These are phyloP conservation scores for Bombus cullumanus DNA, from an alignment of 1,140 invertebrate genomes.

Conservation along the genomic window DNA sequence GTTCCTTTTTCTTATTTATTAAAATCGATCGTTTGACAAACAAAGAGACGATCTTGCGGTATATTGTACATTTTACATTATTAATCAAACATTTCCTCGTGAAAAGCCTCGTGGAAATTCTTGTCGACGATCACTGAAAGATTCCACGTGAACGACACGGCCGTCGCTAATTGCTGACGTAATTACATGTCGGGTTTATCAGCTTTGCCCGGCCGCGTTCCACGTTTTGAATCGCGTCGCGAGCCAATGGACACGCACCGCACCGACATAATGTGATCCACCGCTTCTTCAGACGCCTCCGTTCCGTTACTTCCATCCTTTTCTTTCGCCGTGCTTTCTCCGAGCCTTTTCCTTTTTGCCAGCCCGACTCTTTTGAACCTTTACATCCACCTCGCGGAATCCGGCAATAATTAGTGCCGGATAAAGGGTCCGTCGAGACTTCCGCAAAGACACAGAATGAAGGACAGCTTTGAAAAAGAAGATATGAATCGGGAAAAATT, in stretches of 20 bases:
- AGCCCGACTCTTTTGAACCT: conserved; percentile 31
- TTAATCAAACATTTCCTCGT: no score
- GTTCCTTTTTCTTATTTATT: neutral
- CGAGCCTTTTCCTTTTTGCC: neutral
- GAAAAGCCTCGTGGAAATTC: neutral
- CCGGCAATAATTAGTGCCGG: conserved; percentile 45
- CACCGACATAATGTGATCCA: neutral
- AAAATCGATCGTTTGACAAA: neutral
- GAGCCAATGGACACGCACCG: conserved; percentile 1
- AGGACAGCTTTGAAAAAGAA: neutral
- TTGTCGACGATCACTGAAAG: conserved; percentile 13
- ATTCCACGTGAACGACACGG: conserved; percentile 3
- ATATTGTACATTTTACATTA: no score
- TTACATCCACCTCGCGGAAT: conserved; percentile 23
- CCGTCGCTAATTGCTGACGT: conserved; percentile 31
- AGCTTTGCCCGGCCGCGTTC: conserved; percentile 34
- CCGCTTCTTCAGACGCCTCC: neutral
- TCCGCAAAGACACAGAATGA: neutral
- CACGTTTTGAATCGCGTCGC: conserved; percentile 27
- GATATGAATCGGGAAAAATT: conserved; percentile 8
- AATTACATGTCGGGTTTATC: conserved; percentile 43
- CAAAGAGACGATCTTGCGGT: no score
- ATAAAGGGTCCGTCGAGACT: conserved; percentile 20
- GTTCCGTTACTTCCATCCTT: neutral
- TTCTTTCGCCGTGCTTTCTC: neutral